Conservation (phyloP, 2,113 vertebrate genomes). For the Rhinopithecus roxellana region DNA sequence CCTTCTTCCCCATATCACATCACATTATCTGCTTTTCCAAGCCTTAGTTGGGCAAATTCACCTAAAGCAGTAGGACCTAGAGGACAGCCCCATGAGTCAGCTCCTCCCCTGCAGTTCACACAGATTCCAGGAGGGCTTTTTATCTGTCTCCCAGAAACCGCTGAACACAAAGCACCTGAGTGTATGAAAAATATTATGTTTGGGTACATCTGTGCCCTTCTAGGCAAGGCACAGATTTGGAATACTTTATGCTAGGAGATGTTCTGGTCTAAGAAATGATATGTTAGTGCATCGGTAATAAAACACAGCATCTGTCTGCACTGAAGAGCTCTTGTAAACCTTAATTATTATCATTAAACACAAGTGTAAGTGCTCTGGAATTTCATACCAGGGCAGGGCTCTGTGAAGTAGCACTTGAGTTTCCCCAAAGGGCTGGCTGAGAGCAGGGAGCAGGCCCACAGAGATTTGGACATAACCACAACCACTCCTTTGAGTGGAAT, state of each 20-base stretch:
- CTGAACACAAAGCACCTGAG: not conserved
- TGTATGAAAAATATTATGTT: not conserved
- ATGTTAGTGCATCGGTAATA: slow-evolving; percentile 39
- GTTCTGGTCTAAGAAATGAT: slow-evolving; percentile 54
- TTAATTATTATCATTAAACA: slow-evolving; percentile 78
- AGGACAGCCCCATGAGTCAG: not conserved
- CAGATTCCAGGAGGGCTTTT: not conserved
- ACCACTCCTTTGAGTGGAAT: slow-evolving; percentile 77
- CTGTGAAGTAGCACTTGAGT: slow-evolving; percentile 51
- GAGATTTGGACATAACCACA: slow-evolving; percentile 67
- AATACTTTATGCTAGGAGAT: not conserved
- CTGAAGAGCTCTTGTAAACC: slow-evolving; percentile 58
- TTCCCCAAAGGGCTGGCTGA: slow-evolving; percentile 69
- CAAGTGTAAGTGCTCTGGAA: slow-evolving; percentile 75
- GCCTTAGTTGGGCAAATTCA: not conserved
- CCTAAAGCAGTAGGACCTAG: not conserved
- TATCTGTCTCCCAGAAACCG: not conserved
- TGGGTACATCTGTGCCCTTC: not conserved
- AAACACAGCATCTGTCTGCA: slow-evolving; percentile 58
- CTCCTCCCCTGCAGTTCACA: not conserved
- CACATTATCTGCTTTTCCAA: not conserved
- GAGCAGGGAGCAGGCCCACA: not conserved
- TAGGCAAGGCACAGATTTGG: not conserved
- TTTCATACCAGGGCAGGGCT: slow-evolving; percentile 74
- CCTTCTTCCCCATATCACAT: not conserved